Conservation (phyloP, 2,888 invertebrate genomes). For the Trichogramma dendrolimi region DNA sequence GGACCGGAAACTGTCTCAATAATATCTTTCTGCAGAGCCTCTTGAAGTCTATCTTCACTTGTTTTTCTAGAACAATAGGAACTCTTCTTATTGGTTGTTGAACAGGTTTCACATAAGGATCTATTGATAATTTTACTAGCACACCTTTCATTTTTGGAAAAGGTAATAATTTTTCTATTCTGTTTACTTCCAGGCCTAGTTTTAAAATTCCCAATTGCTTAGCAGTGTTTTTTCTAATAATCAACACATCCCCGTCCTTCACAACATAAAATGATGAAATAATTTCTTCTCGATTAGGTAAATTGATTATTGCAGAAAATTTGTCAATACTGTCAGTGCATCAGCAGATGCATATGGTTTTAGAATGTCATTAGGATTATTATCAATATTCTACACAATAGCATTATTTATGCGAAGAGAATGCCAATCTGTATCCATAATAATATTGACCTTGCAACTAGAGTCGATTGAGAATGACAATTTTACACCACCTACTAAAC, state of each 20-base stretch:
- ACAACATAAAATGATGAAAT: slow-evolving; percentile 29
- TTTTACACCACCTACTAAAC: slow-evolving; percentile 28
- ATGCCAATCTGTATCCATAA: slow-evolving; percentile 30
- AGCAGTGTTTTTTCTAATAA: slow-evolving; percentile 33
- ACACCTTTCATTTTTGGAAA: slow-evolving; percentile 39
- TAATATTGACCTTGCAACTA: slow-evolving; percentile 30
- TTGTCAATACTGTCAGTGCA: background rate
- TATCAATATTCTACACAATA: background rate
- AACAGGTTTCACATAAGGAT: slow-evolving; percentile 36
- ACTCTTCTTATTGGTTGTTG: slow-evolving; percentile 39
- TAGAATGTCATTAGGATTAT: background rate
- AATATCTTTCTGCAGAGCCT: slow-evolving; percentile 3
- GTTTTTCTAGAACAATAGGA: background rate
- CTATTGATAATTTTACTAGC: slow-evolving; percentile 34
- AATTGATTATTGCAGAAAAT: slow-evolving; percentile 5
- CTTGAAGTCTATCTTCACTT: slow-evolving; percentile 3
- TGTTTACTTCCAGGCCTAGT: slow-evolving; percentile 24
- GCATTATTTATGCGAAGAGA: background rate
- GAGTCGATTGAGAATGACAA: slow-evolving; percentile 33
- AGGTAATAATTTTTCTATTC: background rate
- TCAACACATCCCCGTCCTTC: slow-evolving; percentile 13
- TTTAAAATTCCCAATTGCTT: slow-evolving; percentile 28
- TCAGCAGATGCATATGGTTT: background rate
- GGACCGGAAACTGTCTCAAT: slow-evolving; percentile 21
- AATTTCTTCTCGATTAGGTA: slow-evolving; percentile 12